Percentiles rank a stretch among this genome's conserved stretches.
phyloP scores from a whole-genome alignment of 2,113 vertebrate genomes.

The Tyrannus savana region DNA sequence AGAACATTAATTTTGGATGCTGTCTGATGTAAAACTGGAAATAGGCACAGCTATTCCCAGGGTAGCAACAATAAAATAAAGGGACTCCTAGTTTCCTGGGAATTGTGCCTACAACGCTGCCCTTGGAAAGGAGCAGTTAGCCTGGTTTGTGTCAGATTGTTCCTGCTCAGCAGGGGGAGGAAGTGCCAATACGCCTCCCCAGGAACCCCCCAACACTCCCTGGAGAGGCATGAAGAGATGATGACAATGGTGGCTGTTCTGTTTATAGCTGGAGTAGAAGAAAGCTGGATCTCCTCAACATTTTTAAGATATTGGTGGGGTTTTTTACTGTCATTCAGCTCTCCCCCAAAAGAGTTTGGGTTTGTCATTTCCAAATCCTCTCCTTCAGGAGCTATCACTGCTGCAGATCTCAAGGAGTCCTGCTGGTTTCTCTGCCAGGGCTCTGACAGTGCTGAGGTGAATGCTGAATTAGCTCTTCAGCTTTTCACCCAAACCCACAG shows the following conservation, averaged over 20 bases:
- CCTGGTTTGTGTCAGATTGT: background rate
- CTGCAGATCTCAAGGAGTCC: background rate
- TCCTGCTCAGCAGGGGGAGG: background rate
- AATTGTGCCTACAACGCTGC: background rate
- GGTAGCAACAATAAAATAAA: background rate
- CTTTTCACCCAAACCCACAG: background rate
- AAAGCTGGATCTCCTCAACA: background rate
- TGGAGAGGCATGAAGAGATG: background rate
- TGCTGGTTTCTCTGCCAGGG: background rate
- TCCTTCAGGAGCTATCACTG: background rate
- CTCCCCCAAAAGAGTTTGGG: accelerated
- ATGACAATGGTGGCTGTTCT: background rate
- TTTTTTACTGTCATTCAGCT: background rate
- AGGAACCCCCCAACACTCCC: accelerated
- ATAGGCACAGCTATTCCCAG: background rate
- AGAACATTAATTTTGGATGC: background rate
- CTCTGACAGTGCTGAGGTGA: background rate
- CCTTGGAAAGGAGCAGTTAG: background rate
- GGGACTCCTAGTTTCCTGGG: background rate
- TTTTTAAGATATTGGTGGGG: background rate
- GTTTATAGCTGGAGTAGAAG: background rate
- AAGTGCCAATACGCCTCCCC: accelerated
- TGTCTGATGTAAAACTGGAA: background rate
- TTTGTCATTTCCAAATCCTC: background rate
- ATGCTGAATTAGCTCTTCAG: background rate